Evolutionary conservation across 2,888 invertebrate species (phyloP), one percentile per base, ranked within the genome.

Genomic region (Orthosia gracilis): DNA sequence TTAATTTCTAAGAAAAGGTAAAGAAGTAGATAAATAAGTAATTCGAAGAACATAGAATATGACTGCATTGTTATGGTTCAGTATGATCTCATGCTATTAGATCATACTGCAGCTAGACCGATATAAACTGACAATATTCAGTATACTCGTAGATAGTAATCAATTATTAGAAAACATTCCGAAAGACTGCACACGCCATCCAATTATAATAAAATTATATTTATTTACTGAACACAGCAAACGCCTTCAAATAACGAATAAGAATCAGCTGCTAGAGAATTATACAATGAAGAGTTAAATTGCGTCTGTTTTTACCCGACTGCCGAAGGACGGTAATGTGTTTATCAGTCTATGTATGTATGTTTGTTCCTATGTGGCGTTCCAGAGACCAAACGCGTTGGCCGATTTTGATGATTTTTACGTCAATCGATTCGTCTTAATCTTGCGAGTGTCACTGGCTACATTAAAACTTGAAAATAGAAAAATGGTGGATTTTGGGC

Each of bases 1-100:
- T 23, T 61, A 69, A 26, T 12, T 61, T 69, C 78, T 26, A 15
- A n/a, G 68, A 54, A 74, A 18, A 61, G 26, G 17, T 40, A 15
- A 47, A 15, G 13, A 12, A n/a, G 23, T 49, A 52, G 15, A 12
- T 4, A 47, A 11, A 47, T 31, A 58, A 52, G 21, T 40, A 5
- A 49, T 76, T 64, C 58, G 40, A 1, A 71, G 63, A 40, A 58
- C 58, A 52, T 21, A 40, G 2, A 50, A 49, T 9, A 49, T 72
- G 31, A 23, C 21, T 40, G 4, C 26, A 45, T 64, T 79, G 40
- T 58, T 63, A 61, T 15, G 7, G 31, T 47, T 57, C n/a, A n/a
- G 45, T 63, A 63, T 80, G 80, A 80, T 49, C 26, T 79, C 80
- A 64, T 64, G 52, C 18, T 57, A 31, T 77, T 77, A 61, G 17